phyloP scores from a whole-genome alignment of 2,888 invertebrate species.

The Toxonevra muliebris region DNA sequence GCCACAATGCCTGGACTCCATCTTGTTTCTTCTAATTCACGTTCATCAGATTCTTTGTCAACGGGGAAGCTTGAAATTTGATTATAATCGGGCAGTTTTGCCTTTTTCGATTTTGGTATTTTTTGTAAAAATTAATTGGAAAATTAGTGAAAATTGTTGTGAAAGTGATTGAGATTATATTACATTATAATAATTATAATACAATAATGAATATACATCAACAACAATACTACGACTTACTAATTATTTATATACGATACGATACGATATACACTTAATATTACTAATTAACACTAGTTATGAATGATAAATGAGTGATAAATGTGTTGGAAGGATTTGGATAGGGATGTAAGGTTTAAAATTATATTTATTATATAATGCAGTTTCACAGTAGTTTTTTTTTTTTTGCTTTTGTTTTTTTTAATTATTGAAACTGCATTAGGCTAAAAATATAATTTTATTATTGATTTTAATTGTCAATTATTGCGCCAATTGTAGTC shows the following conservation, averaged over 20 bases:
- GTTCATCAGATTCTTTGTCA: conserved; percentile 66
- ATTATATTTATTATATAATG: conserved; percentile 8
- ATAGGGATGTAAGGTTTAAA: conserved; percentile 16
- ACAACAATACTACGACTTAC: conserved; percentile 22
- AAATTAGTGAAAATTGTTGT: conserved; percentile 31
- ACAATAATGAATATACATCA: conserved; percentile 4
- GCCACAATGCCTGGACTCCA: conserved; percentile 94
- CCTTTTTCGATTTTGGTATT: conserved; percentile 47
- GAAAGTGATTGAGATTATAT: conserved; percentile 20
- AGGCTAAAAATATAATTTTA: conserved; percentile 7
- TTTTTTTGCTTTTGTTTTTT: not conserved
- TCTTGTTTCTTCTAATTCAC: conserved; percentile 82
- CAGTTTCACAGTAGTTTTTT: too few relatives aligned
- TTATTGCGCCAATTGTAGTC: conserved; percentile 34
- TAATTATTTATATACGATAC: conserved; percentile 8
- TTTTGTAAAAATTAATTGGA: conserved; percentile 28
- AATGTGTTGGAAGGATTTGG: conserved; percentile 31
- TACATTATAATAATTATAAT: not conserved
- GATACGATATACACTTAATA: conserved; percentile 21
- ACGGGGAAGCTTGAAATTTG: conserved; percentile 67
- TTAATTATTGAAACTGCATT: conserved; percentile 23
- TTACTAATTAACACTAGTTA: conserved; percentile 26
- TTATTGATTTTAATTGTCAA: conserved; percentile 33
- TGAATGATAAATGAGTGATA: conserved; percentile 38
- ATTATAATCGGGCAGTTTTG: conserved; percentile 67